Conservation (phyloP, 2,888 invertebrate species). For the Caenorhabditis drosophilae region DNA sequence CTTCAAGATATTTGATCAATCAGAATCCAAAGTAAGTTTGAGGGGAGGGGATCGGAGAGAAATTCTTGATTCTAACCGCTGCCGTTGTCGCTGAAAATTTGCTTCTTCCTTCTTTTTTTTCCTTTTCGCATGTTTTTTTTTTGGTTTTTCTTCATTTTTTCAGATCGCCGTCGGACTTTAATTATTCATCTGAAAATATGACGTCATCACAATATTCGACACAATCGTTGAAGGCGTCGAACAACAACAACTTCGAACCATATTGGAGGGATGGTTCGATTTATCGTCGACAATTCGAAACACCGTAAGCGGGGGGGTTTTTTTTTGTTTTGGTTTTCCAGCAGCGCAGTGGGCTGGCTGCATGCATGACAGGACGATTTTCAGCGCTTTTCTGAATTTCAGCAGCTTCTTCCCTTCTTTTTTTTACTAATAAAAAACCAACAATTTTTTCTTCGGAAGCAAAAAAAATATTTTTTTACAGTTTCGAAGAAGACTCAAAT, state of each 20-base stretch:
- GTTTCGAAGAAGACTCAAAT: slow-evolving; percentile 47
- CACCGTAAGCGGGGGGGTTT: too few species aligned
- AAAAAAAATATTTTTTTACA: slow-evolving; percentile 20
- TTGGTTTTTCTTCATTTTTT: neutral
- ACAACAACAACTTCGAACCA: slow-evolving; percentile 49
- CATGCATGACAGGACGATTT: too few species aligned
- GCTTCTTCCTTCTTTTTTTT: slow-evolving; percentile 1
- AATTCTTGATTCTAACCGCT: too few species aligned
- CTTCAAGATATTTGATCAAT: slow-evolving; percentile 21
- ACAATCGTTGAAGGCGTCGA: neutral
- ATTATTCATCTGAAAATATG: slow-evolving; percentile 32
- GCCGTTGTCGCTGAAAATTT: slow-evolving; percentile 11
- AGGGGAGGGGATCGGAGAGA: too few species aligned
- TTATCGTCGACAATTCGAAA: slow-evolving; percentile 59
- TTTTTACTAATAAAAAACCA: slow-evolving; percentile 4
- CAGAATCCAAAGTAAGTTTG: slow-evolving; percentile 18
- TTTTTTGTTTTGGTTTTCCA: too few species aligned
- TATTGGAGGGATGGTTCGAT: slow-evolving; percentile 67
- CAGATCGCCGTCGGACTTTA: slow-evolving; percentile 19
- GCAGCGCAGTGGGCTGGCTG: too few species aligned
- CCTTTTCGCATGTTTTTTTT: slow-evolving; percentile 19
- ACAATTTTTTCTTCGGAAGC: neutral
- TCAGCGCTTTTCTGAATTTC: neutral
- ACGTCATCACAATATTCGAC: slow-evolving; percentile 7
- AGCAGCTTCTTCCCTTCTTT: slow-evolving; percentile 6